Evolutionary conservation across 2,797 vertebrate genomes (phyloP).

Genomic region (Chelonia mydas): DNA sequence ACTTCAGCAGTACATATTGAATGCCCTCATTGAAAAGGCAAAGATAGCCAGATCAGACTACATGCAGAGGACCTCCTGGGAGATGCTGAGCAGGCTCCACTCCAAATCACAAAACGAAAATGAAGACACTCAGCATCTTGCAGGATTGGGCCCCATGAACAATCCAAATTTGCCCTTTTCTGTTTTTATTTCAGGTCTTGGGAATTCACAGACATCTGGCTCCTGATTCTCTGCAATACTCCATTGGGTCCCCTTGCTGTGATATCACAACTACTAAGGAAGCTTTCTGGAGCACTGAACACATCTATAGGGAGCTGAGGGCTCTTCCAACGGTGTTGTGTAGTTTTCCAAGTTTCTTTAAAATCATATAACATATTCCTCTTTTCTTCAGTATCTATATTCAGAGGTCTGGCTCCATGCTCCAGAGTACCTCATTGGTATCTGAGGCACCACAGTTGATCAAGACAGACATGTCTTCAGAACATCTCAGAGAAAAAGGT

Average conservation of each 20-base stretch:
- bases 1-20: background rate
- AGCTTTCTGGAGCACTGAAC: fast-evolving
- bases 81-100: background rate
- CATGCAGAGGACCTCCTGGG: background rate
- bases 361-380: background rate
- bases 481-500: background rate
- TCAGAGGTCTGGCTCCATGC: background rate
- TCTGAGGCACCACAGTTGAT: background rate
- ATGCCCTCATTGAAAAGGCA: background rate
- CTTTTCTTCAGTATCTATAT: background rate
- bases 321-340: background rate
- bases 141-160: background rate
- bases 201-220: background rate
- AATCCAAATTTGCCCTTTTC: background rate
- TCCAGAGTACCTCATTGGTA: background rate
- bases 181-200: background rate
- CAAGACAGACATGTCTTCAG: background rate
- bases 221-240: background rate
- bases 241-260: background rate
- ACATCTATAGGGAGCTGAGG: background rate
- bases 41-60: background rate
- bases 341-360: background rate
- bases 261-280: background rate
- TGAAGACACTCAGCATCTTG: background rate
- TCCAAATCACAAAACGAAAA: background rate